Evolutionary conservation across 2,113 vertebrate species (phyloP).

Genomic region (Prinia subflava): DNA sequence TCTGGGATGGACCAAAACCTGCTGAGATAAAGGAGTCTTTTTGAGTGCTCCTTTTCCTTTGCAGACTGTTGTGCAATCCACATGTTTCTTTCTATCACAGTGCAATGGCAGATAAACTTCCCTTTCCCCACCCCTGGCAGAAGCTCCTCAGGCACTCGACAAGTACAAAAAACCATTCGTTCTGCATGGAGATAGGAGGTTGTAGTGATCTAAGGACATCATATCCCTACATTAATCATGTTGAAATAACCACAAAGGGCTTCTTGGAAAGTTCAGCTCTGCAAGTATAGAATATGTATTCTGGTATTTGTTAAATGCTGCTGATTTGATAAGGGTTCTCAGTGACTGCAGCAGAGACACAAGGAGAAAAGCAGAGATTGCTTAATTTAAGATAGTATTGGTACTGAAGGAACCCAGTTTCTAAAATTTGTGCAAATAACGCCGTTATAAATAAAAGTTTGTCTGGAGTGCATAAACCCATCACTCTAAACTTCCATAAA

Average conservation of each 20-base stretch:
- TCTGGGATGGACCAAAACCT: not conserved
- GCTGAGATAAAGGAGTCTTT: not conserved
- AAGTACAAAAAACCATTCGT: not conserved
- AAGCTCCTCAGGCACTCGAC: not conserved
- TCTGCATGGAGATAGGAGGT: not conserved
- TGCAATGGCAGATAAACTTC: not conserved
- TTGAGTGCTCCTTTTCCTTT: not conserved
- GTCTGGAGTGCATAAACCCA: not conserved
- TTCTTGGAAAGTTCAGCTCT: not conserved
- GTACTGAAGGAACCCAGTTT: not conserved
- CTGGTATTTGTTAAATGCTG: not conserved
- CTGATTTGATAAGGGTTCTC: not conserved
- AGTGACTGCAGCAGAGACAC: not conserved
- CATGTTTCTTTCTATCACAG: not conserved
- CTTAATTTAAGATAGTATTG: not conserved
- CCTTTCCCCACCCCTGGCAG: not conserved
- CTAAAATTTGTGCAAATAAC: not conserved
- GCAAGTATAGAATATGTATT: not conserved
- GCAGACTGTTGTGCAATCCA: not conserved
- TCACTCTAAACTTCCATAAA: not conserved
- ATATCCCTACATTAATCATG: not conserved
- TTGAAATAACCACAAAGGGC: not conserved
- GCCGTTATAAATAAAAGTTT: not conserved
- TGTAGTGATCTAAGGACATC: not conserved
- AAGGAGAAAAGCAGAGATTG: not conserved